Evolutionary conservation across 2,888 invertebrate genomes (phyloP).

Genomic region (Machimus atricapillus): DNA sequence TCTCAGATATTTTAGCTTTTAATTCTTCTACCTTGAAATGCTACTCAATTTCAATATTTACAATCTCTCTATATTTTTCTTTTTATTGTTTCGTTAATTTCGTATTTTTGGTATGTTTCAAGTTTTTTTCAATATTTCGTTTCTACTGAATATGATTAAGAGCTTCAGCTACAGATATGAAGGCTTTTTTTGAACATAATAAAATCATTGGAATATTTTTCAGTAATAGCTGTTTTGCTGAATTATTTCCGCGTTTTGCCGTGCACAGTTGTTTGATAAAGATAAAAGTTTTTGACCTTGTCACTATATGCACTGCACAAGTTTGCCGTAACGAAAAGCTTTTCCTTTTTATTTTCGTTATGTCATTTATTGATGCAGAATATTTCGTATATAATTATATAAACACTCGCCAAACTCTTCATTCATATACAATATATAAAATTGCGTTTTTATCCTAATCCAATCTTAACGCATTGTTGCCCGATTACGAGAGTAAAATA

Average conservation of each 20-base stretch:
- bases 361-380: not conserved
- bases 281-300: not conserved
- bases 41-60: conserved; percentile 6
- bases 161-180: conserved; percentile 38
- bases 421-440: not conserved
- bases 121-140: not conserved
- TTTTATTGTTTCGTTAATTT: conserved; percentile 7
- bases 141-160: not conserved
- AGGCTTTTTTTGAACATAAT: conserved; percentile 32
- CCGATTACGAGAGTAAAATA: not conserved
- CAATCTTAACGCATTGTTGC: not conserved
- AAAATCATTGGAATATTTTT: conserved; percentile 38
- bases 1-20: conserved; percentile 36
- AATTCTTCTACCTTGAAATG: not conserved
- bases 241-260: not conserved
- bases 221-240: not conserved
- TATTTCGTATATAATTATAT: not conserved
- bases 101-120: not conserved
- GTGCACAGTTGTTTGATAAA: not conserved
- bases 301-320: not conserved
- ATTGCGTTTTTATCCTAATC: not conserved
- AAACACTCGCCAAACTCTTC: not conserved
- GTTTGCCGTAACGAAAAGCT: not conserved
- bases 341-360: not conserved
- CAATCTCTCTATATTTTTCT: not conserved